phyloP scores from a whole-genome alignment of 2,797 vertebrate genomes.

The Graptemys geographica region DNA sequence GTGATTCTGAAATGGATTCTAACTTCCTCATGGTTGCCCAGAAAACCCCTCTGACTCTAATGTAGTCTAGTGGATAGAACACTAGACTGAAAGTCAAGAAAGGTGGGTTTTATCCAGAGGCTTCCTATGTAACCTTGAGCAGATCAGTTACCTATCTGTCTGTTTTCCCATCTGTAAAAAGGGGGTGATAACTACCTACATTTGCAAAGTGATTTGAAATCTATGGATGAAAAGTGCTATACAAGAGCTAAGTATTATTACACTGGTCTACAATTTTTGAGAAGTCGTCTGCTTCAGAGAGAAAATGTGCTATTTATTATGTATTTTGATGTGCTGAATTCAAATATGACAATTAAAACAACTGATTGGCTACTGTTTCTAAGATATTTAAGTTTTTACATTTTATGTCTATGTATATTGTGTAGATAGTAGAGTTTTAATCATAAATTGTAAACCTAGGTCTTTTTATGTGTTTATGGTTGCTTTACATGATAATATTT shows the following conservation, averaged over 20 bases:
- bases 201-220: background rate
- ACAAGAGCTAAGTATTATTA: background rate
- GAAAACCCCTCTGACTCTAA: background rate
- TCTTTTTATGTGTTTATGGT: too few species aligned
- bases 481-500: too few species aligned
- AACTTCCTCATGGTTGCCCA: background rate
- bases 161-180: background rate
- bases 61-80: background rate
- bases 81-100: background rate
- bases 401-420: too few species aligned
- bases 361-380: too few species aligned
- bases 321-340: too few species aligned
- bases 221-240: background rate
- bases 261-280: too few species aligned
- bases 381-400: too few species aligned
- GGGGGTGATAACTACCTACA: background rate
- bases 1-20: background rate
- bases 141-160: background rate
- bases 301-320: too few species aligned
- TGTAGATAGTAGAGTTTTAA: too few species aligned
- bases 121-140: background rate
- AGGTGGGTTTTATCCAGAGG: background rate
- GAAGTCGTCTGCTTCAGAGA: too few species aligned
- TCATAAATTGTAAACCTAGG: too few species aligned
- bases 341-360: too few species aligned